Percentiles rank a stretch among this genome's conserved stretches.
These are phyloP conservation scores for Phyllostomus discolor DNA, from an alignment of 2,113 vertebrate genomes.

Conservation along the genomic window DNA sequence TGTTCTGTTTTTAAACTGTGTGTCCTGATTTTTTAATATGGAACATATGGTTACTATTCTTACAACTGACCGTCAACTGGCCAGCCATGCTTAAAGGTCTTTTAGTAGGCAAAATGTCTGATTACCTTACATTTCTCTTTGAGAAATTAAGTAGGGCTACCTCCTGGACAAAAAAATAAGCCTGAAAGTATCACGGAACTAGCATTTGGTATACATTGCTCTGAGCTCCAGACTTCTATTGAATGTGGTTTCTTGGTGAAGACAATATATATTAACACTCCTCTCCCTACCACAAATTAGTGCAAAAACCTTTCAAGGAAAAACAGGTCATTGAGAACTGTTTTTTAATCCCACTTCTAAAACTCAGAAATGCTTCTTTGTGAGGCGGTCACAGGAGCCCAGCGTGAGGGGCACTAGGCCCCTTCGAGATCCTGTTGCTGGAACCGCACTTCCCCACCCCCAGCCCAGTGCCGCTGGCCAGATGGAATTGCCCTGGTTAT, in stretches of 20 bases:
- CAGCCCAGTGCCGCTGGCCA: neutral
- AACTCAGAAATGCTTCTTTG: neutral
- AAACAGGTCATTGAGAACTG: neutral
- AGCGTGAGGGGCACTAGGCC: neutral
- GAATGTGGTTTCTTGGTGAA: neutral
- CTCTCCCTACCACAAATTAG: neutral
- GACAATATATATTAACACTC: neutral
- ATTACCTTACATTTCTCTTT: neutral
- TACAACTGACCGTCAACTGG: neutral
- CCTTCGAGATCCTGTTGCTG: neutral
- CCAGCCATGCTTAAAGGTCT: neutral
- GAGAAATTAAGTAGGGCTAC: neutral
- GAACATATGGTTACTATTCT: neutral
- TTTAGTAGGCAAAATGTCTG: neutral
- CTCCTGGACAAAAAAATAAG: neutral
- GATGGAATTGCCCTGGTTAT: neutral
- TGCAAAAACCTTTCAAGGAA: neutral
- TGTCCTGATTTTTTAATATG: neutral
- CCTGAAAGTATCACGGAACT: neutral
- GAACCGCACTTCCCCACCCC: fast-evolving
- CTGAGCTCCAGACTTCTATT: neutral
- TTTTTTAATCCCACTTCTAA: neutral
- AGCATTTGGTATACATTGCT: neutral
- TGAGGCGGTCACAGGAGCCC: neutral
- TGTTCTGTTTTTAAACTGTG: neutral